Evolutionary conservation across 2,888 invertebrate species (phyloP).

Genomic region (Ormia ochracea): DNA sequence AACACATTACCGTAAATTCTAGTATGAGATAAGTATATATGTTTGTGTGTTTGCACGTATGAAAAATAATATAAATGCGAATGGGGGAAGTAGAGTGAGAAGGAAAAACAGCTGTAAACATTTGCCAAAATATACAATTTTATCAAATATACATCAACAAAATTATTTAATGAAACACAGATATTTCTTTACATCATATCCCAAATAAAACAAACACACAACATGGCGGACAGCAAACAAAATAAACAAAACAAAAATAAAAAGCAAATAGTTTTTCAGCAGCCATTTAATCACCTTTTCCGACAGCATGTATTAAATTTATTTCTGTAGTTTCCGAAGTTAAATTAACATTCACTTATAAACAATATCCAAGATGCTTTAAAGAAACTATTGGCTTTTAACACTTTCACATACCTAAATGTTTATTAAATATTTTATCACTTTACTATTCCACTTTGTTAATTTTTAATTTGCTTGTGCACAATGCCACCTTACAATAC

Average conservation of each 20-base stretch:
- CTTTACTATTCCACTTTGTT: neutral
- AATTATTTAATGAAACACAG: neutral
- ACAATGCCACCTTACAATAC: neutral
- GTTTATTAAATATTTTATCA: neutral
- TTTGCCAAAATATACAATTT: slow-evolving; percentile 16
- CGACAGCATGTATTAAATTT: neutral
- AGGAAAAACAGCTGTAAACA: slow-evolving; percentile 47
- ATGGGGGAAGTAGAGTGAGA: neutral
- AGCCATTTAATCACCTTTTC: slow-evolving; percentile 21
- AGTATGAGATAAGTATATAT: neutral
- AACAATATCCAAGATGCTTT: neutral
- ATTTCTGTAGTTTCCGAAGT: neutral
- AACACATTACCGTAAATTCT: slow-evolving; percentile 21
- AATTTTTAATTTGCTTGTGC: neutral
- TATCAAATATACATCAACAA: neutral
- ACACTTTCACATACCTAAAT: neutral
- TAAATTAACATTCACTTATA: neutral
- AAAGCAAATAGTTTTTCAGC: neutral
- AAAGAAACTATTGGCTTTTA: neutral
- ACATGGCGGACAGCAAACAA: neutral
- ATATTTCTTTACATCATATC: neutral
- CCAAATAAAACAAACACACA: neutral
- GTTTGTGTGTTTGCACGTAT: too few relatives aligned
- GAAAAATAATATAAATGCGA: neutral
- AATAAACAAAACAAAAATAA: neutral